Percentiles rank a stretch among this genome's conserved stretches.
phyloP scores from a whole-genome alignment of 2,113 vertebrate species.

The Halichoerus grypus region DNA sequence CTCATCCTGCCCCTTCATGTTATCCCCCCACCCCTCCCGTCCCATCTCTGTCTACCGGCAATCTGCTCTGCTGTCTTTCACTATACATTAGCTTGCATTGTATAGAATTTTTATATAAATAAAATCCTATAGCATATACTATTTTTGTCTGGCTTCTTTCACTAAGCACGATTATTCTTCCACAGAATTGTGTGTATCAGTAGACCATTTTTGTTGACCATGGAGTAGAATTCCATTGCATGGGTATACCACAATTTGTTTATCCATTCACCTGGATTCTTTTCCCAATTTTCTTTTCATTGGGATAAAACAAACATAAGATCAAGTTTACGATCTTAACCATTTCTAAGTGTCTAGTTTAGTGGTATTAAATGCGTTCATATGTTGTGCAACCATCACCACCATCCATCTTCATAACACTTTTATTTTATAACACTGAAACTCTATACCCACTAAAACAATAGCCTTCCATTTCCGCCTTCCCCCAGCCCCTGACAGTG shows the following conservation, averaged over 20 bases:
- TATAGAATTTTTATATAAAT: not conserved
- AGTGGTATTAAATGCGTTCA: not conserved
- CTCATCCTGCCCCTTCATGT: not conserved
- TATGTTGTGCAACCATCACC: not conserved
- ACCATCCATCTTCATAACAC: not conserved
- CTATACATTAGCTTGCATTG: not conserved
- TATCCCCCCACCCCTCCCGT: rapidly evolving
- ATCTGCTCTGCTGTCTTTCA: not conserved
- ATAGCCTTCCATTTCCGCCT: not conserved
- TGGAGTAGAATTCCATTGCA: not conserved
- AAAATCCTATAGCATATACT: not conserved
- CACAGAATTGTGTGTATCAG: not conserved
- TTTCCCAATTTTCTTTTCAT: not conserved
- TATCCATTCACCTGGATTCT: not conserved
- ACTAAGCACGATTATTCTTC: not conserved
- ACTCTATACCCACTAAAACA: not conserved
- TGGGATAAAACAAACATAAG: not conserved
- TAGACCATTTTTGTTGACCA: not conserved
- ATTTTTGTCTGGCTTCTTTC: not conserved
- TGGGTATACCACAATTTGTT: not conserved
- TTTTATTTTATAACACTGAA: not conserved
- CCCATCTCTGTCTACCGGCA: not conserved
- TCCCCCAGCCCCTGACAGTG: not conserved
- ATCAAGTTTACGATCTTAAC: not conserved
- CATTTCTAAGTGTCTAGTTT: not conserved